These are phyloP conservation scores for Emydocephalus ijimae DNA, from an alignment of 2,113 vertebrate species.

Conservation along the genomic window DNA sequence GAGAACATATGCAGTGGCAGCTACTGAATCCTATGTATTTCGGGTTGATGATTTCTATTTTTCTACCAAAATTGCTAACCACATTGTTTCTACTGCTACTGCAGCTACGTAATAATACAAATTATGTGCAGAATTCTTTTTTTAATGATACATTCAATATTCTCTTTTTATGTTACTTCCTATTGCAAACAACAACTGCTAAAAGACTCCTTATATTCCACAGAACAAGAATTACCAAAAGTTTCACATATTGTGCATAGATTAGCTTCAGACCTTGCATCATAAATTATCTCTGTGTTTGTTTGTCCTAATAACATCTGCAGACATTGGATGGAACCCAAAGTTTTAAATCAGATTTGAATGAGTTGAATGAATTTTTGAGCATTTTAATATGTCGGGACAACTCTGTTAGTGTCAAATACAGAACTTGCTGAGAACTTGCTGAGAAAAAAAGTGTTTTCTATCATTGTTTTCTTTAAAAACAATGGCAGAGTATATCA, in stretches of 20 bases:
- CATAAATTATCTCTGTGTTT: slow-evolving; percentile 52
- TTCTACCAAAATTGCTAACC: neutral
- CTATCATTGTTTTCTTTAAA: neutral
- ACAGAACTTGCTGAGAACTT: neutral
- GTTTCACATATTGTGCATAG: slow-evolving; percentile 19
- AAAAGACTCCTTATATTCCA: neutral
- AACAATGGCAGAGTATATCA: neutral
- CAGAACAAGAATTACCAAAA: neutral
- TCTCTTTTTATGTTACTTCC: neutral
- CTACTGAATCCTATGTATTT: neutral
- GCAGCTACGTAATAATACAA: neutral
- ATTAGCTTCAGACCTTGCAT: neutral
- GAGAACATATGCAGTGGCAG: neutral
- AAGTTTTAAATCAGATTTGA: slow-evolving; percentile 45
- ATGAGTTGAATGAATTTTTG: slow-evolving; percentile 5
- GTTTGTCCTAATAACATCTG: slow-evolving; percentile 57
- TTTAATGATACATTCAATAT: neutral
- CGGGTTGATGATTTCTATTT: neutral
- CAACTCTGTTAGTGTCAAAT: neutral
- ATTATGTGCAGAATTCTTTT: neutral
- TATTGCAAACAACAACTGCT: neutral
- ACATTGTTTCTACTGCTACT: neutral
- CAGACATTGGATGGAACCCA: slow-evolving; percentile 40
- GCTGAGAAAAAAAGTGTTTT: neutral
- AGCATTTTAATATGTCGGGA: slow-evolving; percentile 39